A percentile compares a stretch with the other conserved stretches of the same genome.
phyloP scores from a whole-genome alignment of 2,797 vertebrate species.

The Gymnothorax reevesii region DNA sequence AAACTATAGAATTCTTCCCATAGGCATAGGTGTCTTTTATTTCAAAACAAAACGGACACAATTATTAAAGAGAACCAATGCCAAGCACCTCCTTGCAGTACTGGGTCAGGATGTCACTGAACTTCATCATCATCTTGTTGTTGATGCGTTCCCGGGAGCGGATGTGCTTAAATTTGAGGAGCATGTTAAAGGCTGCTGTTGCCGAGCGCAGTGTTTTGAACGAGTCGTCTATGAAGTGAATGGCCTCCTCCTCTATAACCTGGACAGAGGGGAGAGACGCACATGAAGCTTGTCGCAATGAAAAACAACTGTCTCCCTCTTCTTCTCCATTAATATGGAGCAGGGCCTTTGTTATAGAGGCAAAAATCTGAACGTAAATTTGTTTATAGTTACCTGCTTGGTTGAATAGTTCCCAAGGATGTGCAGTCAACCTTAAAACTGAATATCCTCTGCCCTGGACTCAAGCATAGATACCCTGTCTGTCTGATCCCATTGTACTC shows the following conservation, averaged over 20 bases:
- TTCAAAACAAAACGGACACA: background rate
- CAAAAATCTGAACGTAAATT: no score
- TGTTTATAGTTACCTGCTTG: no score
- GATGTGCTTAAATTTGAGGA: constrained; percentile 86
- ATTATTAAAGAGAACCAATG: no score
- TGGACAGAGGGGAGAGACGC: constrained; percentile 49
- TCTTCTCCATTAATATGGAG: no score
- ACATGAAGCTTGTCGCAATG: background rate
- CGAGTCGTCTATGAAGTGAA: constrained; percentile 84
- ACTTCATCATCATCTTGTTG: constrained; percentile 87
- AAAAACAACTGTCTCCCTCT: no score
- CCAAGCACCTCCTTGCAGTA: constrained; percentile 87
- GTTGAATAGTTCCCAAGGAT: no score
- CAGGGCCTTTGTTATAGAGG: no score
- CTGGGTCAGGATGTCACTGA: constrained; percentile 82
- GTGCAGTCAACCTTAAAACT: no score
- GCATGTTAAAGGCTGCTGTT: constrained; percentile 85
- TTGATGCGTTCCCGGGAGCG: constrained; percentile 79
- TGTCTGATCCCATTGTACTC: no score
- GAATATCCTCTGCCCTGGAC: no score
- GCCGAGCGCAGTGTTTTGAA: constrained; percentile 89
- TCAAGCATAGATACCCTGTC: no score
- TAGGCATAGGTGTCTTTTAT: background rate
- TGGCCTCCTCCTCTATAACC: constrained; percentile 86
- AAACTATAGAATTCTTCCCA: no score